Evolutionary conservation across 1,140 invertebrate genomes (phyloP).

Genomic region (Augochlora pura): DNA sequence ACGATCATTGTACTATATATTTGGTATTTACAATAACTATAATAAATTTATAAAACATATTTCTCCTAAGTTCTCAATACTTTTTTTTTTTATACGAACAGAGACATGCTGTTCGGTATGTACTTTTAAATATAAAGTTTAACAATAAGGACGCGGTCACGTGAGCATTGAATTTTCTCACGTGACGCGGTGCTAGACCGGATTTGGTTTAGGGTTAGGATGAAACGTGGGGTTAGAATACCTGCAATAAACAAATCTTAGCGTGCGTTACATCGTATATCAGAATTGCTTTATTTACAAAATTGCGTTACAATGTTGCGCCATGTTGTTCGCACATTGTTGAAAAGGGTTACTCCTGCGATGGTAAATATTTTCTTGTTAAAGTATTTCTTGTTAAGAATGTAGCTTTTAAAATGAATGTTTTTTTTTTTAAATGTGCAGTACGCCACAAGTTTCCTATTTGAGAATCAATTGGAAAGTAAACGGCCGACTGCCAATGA

Average conservation of each 20-base stretch:
- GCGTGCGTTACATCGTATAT: background rate
- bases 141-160: too few species aligned
- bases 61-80: background rate
- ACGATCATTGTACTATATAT: constrained; percentile 17
- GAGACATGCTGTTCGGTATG: background rate
- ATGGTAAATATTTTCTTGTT: constrained; percentile 48
- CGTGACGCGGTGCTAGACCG: too few species aligned
- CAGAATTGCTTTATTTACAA: background rate
- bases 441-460: constrained; percentile 59
- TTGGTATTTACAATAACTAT: constrained; percentile 14
- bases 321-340: constrained; percentile 43
- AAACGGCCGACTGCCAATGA: constrained; percentile 59
- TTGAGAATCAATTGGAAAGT: constrained; percentile 53
- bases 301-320: constrained; percentile 51
- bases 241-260: too few species aligned
- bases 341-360: constrained; percentile 43
- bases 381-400: background rate
- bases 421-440: constrained; percentile 52
- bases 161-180: too few species aligned
- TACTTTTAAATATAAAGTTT: too few species aligned
- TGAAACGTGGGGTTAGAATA: too few species aligned
- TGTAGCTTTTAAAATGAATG: constrained; percentile 7
- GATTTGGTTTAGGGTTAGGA: too few species aligned
- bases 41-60: constrained; percentile 17
- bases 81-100: background rate